Conservation (phyloP, 1,140 invertebrate genomes). For the Orussus abietinus region DNA sequence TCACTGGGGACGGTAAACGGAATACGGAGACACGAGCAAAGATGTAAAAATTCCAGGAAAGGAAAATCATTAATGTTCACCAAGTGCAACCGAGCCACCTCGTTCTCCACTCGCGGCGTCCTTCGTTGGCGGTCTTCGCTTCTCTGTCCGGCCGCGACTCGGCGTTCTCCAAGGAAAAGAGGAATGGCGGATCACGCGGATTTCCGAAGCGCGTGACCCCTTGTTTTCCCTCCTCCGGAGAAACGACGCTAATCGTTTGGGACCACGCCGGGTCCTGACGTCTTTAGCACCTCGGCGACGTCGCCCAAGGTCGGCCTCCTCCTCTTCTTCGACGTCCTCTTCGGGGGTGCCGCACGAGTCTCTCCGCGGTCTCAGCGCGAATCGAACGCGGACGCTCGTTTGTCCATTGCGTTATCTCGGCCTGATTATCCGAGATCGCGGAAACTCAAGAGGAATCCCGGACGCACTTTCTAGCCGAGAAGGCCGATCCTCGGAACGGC, state of each 20-base stretch:
- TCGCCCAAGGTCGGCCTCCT: slow-evolving; percentile 17
- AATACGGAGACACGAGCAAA: no score
- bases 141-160: slow-evolving; percentile 7
- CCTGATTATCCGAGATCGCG: neutral
- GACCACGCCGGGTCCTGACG: slow-evolving; percentile 22
- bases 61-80: no score
- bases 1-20: no score
- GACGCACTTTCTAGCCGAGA: no score
- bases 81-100: neutral
- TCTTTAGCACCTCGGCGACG: slow-evolving; percentile 39
- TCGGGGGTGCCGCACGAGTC: neutral
- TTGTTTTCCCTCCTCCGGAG: slow-evolving; percentile 4
- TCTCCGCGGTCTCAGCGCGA: slow-evolving; percentile 8
- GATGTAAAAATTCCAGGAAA: no score
- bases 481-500: no score
- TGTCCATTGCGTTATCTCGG: slow-evolving; percentile 17
- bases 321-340: neutral
- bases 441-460: neutral
- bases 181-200: neutral
- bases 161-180: slow-evolving; percentile 1
- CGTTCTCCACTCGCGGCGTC: slow-evolving; percentile 4
- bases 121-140: neutral
- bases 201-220: slow-evolving; percentile 1
- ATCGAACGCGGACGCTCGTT: slow-evolving; percentile 8
- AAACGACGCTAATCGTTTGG: slow-evolving; percentile 24